Evolutionary conservation across 2,888 invertebrate genomes (phyloP).

Genomic region (Cremastinae sp.): DNA sequence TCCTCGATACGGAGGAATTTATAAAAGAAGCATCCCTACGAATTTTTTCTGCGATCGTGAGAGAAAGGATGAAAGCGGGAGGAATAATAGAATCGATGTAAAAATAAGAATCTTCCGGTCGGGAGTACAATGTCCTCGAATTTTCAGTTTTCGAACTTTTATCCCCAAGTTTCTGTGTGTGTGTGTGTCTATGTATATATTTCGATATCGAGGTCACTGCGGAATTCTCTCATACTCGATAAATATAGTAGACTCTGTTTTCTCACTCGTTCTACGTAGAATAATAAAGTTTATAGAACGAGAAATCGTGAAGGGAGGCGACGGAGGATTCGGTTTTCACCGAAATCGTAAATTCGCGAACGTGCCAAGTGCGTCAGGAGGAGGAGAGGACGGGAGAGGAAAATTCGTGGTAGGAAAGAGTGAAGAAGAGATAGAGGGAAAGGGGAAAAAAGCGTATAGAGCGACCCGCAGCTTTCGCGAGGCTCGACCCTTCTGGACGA

Average conservation of each 20-base stretch:
- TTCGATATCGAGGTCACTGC: conserved; percentile 57
- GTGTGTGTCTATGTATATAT: too few species aligned
- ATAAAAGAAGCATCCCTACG: neutral
- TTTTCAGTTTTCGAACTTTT: conserved; percentile 40
- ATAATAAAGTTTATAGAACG: conserved; percentile 61
- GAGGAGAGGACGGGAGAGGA: conserved; percentile 3
- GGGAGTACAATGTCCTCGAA: conserved; percentile 29
- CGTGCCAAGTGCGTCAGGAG: conserved; percentile 62
- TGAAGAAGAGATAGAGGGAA: neutral
- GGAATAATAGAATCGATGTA: conserved; percentile 26
- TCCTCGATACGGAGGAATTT: conserved; percentile 23
- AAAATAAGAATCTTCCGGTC: conserved; percentile 34
- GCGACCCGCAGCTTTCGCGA: conserved; percentile 20
- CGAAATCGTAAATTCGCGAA: conserved; percentile 65
- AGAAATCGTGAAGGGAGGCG: conserved; percentile 46
- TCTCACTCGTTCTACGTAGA: conserved; percentile 43
- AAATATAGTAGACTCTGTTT: neutral
- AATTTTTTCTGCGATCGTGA: neutral
- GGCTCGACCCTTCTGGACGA: conserved; percentile 51
- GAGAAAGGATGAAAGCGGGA: neutral
- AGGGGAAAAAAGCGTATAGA: conserved; percentile 12
- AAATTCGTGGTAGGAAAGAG: neutral
- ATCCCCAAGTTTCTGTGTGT: conserved; percentile 34
- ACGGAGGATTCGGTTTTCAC: conserved; percentile 40
- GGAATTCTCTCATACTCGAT: conserved; percentile 22